Percentiles rank a stretch among this genome's conserved stretches.
phyloP scores from a whole-genome alignment of 1,140 invertebrate genomes.

The Ostrea edulis region DNA sequence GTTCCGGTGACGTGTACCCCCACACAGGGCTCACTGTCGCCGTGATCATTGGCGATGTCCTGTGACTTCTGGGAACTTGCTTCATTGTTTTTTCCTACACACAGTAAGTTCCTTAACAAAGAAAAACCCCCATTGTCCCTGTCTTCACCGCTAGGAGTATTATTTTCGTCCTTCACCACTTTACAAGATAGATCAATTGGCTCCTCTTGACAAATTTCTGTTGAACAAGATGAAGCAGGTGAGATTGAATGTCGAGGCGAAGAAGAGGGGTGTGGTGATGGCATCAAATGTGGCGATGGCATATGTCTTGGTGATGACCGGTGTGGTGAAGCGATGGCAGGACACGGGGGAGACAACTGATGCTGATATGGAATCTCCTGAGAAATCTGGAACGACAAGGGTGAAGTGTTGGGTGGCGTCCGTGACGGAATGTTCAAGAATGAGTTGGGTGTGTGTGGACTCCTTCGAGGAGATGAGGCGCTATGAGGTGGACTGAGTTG shows the following conservation, averaged over 20 bases:
- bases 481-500: conserved; percentile 4
- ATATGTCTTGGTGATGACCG: conserved; percentile 32
- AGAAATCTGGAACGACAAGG: conserved; percentile 25
- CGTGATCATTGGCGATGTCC: background rate
- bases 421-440: conserved; percentile 2
- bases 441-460: conserved; percentile 34
- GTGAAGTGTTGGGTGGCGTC: conserved; percentile 26
- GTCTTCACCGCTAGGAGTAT: conserved; percentile 47
- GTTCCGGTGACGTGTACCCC: conserved; percentile 59
- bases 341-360: conserved; percentile 26
- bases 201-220: conserved; percentile 57
- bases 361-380: conserved; percentile 17
- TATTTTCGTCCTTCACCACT: conserved; percentile 40
- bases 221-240: conserved; percentile 48
- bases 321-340: conserved; percentile 40
- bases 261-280: conserved; percentile 30
- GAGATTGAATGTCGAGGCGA: conserved; percentile 21
- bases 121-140: conserved; percentile 52
- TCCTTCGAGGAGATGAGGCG: background rate
- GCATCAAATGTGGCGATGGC: background rate
- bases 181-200: conserved; percentile 68
- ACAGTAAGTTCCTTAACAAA: conserved; percentile 60
- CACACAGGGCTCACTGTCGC: conserved; percentile 52
- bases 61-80: background rate
- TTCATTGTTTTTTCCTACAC: conserved; percentile 51